Evolutionary conservation across 1,140 invertebrate genomes (phyloP).

Genomic region (Homarus americanus): DNA sequence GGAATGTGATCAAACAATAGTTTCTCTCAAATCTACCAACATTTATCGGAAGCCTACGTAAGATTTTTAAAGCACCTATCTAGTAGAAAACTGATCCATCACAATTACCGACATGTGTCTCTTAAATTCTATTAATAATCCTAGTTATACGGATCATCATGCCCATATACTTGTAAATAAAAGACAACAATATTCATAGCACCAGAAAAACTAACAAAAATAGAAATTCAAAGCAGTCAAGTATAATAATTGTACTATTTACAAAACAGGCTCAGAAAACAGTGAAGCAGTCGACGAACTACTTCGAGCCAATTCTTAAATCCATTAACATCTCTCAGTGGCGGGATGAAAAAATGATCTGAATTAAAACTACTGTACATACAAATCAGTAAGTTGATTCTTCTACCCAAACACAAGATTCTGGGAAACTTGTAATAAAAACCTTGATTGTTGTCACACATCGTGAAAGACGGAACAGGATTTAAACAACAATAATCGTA

Average conservation of each 20-base stretch:
- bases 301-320: neutral
- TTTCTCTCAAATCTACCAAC: neutral
- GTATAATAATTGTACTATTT: conserved; percentile 9
- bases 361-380: too few relatives aligned
- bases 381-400: neutral
- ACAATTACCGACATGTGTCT: neutral
- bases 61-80: neutral
- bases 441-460: too few relatives aligned
- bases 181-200: neutral
- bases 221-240: neutral
- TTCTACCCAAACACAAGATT: too few relatives aligned
- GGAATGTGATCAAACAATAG: conserved; percentile 5
- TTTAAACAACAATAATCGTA: neutral
- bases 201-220: neutral
- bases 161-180: conserved; percentile 5
- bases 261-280: neutral
- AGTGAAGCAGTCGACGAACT: neutral
- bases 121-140: neutral
- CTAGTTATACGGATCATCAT: neutral
- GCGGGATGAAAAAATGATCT: neutral
- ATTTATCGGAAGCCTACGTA: conserved; percentile 11
- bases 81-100: neutral
- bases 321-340: neutral
- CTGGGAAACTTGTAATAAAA: too few relatives aligned
- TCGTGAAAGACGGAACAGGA: too few relatives aligned